These are phyloP conservation scores for Xiphophorus birchmanni DNA, from an alignment of 2,797 vertebrate species.

Conservation along the genomic window DNA sequence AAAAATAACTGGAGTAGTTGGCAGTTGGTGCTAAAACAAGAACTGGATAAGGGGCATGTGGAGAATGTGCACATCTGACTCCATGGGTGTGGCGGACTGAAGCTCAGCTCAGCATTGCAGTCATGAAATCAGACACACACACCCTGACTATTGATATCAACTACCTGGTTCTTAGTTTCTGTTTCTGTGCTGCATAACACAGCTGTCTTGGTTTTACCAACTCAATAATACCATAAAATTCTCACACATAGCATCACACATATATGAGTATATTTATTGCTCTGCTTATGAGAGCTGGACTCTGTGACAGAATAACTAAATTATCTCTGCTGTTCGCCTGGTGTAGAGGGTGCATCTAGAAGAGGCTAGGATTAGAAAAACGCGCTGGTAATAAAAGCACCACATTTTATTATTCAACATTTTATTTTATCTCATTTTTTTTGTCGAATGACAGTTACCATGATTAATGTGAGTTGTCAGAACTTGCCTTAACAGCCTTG, in stretches of 20 bases:
- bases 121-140: constrained; percentile 52
- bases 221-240: constrained; percentile 18
- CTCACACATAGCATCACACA: constrained; percentile 7
- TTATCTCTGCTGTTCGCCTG: not conserved
- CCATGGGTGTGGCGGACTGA: constrained; percentile 60
- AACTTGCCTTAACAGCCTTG: not conserved
- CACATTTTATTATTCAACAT: not conserved
- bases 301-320: constrained; percentile 9
- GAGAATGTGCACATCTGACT: constrained; percentile 24
- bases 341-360: not conserved
- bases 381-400: not conserved
- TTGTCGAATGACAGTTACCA: not conserved
- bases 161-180: not conserved
- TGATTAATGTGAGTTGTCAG: not conserved
- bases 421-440: not conserved
- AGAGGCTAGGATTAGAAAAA: not conserved
- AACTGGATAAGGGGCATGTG: constrained; percentile 26
- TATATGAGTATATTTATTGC: not conserved
- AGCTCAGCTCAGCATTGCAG: constrained; percentile 59
- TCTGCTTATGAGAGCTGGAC: constrained; percentile 1
- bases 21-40: not conserved
- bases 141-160: constrained; percentile 2
- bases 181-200: not conserved
- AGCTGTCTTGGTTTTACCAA: not conserved
- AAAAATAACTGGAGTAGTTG: not conserved